Evolutionary conservation across 2,797 vertebrate genomes (phyloP).

Genomic region (Anomalospiza imberbis): DNA sequence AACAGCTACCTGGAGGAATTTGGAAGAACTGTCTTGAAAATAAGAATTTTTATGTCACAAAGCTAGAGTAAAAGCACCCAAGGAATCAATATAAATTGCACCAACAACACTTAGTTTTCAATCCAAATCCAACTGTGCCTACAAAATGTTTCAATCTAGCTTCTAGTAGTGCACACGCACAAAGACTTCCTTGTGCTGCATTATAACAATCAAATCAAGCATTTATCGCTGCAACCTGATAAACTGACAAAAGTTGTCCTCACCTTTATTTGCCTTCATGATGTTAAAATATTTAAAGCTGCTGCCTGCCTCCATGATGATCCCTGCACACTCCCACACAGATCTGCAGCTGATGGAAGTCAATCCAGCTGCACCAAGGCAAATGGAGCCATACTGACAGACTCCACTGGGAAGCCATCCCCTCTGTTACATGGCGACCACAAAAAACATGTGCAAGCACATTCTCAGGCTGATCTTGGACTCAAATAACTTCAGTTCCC

Average conservation of each 20-base stretch:
- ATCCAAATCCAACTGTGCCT: background rate
- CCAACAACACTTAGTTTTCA: background rate
- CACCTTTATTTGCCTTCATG: background rate
- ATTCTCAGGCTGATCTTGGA: background rate
- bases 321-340: background rate
- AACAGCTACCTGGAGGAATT: background rate
- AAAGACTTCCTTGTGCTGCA: background rate
- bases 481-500: background rate
- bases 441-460: background rate
- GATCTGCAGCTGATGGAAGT: background rate
- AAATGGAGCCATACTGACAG: background rate
- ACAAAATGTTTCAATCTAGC: background rate
- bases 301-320: rapidly evolving
- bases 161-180: background rate
- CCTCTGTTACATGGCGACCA: background rate
- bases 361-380: background rate
- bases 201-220: background rate
- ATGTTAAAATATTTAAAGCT: background rate
- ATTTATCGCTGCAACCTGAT: background rate
- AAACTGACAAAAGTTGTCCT: background rate
- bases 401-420: background rate
- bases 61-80: background rate
- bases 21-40: background rate
- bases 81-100: background rate
- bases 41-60: background rate